Evolutionary conservation across 1,140 invertebrate species (phyloP).

Genomic region (Euwallacea similis): DNA sequence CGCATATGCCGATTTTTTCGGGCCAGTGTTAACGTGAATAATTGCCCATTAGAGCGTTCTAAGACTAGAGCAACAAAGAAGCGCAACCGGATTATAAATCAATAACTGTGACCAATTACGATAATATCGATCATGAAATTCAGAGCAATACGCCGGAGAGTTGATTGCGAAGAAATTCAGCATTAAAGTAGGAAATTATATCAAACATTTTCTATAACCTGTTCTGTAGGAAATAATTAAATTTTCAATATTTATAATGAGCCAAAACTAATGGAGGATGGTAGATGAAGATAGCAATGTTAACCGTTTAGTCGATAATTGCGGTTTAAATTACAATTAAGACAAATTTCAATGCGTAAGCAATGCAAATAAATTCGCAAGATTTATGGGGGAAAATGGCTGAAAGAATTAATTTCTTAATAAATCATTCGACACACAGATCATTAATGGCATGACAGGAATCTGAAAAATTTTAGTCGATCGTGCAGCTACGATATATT

Average conservation of each 20-base stretch:
- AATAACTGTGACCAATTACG: not conserved
- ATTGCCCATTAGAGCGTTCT: not conserved
- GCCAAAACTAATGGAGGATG: slow-evolving; percentile 1
- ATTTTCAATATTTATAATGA: slow-evolving; percentile 6
- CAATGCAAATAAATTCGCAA: too few species aligned
- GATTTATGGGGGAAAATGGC: too few species aligned
- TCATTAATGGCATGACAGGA: too few species aligned
- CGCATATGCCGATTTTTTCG: not conserved
- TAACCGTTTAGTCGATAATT: slow-evolving; percentile 1
- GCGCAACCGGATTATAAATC: not conserved
- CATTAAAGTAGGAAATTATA: not conserved
- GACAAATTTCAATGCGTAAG: too few species aligned
- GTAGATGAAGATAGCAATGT: not conserved
- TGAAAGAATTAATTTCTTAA: too few species aligned
- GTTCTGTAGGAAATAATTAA: slow-evolving; percentile 4
- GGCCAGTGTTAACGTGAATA: not conserved
- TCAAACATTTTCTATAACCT: not conserved
- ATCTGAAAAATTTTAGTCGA: too few species aligned
- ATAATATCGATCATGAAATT: slow-evolving; percentile 3
- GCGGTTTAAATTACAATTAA: not conserved
- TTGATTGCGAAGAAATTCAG: not conserved
- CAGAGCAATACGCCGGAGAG: not conserved
- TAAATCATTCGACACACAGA: too few species aligned
- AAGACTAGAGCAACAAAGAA: not conserved
- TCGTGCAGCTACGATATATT: too few species aligned